These are phyloP conservation scores for Danio rerio DNA, from an alignment of 2,113 vertebrate genomes.

Conservation along the genomic window DNA sequence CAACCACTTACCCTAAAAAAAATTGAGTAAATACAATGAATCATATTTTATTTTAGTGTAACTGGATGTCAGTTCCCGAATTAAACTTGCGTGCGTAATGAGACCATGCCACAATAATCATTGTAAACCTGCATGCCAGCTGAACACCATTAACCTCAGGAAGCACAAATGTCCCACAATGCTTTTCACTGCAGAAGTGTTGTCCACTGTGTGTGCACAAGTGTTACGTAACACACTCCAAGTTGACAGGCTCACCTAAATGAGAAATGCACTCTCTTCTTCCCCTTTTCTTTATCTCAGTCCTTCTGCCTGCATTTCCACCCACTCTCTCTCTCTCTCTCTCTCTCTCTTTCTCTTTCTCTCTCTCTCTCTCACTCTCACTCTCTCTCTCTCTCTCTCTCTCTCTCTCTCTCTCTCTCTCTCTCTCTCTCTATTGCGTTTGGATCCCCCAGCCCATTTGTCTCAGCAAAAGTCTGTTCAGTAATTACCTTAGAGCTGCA, in stretches of 20 bases:
- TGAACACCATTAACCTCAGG: not conserved
- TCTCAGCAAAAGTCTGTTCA: slow-evolving; percentile 65
- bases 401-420: not conserved
- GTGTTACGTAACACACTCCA: slow-evolving; percentile 27
- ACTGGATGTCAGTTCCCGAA: not conserved
- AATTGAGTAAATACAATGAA: too few relatives aligned
- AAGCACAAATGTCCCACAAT: not conserved
- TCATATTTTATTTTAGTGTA: not conserved
- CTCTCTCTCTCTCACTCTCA: not conserved
- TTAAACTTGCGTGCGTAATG: not conserved
- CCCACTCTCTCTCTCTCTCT: not conserved
- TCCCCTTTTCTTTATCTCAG: slow-evolving; percentile 10
- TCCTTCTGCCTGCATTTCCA: slow-evolving; percentile 1
- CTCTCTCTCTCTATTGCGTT: slow-evolving; percentile 39
- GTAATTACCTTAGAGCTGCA: slow-evolving; percentile 79
- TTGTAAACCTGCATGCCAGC: not conserved
- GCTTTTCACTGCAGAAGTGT: not conserved
- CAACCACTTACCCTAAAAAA: too few relatives aligned
- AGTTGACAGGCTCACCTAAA: slow-evolving; percentile 16
- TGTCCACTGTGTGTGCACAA: not conserved
- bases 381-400: slow-evolving; percentile 2
- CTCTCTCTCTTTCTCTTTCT: not conserved
- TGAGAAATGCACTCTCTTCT: slow-evolving; percentile 57
- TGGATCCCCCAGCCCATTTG: slow-evolving; percentile 54
- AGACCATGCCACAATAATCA: not conserved